phyloP scores from a whole-genome alignment of 2,797 vertebrate species.

The Scomberomorus guttatus region DNA sequence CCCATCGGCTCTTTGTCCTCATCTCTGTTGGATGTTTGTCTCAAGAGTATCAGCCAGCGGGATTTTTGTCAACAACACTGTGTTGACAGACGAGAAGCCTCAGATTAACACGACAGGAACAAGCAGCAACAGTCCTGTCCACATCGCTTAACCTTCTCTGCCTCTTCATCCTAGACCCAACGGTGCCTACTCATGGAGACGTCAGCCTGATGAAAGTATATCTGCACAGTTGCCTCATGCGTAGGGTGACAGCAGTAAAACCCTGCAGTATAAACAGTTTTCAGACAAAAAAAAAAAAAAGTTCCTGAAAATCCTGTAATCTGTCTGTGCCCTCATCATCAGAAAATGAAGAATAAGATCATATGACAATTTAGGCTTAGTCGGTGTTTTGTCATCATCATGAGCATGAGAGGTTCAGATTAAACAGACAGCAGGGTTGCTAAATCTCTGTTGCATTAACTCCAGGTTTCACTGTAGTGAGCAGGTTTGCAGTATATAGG shows the following conservation, averaged over 20 bases:
- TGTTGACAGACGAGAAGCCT: conserved; percentile 49
- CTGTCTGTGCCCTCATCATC: background rate
- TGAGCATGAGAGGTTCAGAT: conserved; percentile 13
- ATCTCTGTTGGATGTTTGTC: conserved; percentile 45
- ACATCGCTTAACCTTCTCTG: conserved; percentile 56
- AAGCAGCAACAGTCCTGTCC: conserved; percentile 15
- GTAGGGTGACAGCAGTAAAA: conserved; percentile 28
- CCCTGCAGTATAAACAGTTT: conserved; percentile 35
- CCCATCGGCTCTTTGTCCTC: conserved; percentile 21
- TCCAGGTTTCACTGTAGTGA: conserved; percentile 10
- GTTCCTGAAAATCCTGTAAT: conserved; percentile 26
- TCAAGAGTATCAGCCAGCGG: conserved; percentile 35
- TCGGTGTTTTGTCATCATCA: conserved; percentile 35
- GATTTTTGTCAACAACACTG: conserved; percentile 14
- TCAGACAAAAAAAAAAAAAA: conserved; percentile 6
- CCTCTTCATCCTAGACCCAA: conserved; percentile 69
- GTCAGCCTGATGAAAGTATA: conserved; percentile 62
- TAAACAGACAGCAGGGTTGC: conserved; percentile 26
- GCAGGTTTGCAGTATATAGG: background rate
- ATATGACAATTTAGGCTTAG: conserved; percentile 31
- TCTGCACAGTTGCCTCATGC: conserved; percentile 63
- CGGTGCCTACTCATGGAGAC: conserved; percentile 75
- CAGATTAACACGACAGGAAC: conserved; percentile 36
- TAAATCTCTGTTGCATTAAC: conserved; percentile 2
- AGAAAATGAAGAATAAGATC: conserved; percentile 26